Percentiles rank a stretch among this genome's conserved stretches.
These are phyloP conservation scores for Chloroclystis v-ata DNA, from an alignment of 2,888 invertebrate species.

Conservation along the genomic window DNA sequence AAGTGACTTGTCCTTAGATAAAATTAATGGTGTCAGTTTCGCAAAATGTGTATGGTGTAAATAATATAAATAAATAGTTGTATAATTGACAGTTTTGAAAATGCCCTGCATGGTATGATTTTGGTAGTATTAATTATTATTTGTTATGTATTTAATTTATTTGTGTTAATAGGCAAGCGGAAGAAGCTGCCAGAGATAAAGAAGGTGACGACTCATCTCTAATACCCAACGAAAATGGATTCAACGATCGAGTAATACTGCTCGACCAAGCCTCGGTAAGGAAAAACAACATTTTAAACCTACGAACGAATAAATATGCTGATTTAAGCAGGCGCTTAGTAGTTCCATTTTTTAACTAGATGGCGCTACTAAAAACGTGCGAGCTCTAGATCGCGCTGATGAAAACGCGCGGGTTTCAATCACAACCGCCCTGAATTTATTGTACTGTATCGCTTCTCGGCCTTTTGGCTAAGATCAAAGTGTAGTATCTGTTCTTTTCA, in stretches of 20 bases:
- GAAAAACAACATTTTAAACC: neutral
- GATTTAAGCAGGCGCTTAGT: too few species aligned
- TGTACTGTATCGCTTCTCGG: neutral
- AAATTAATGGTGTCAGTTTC: too few species aligned
- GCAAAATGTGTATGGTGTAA: too few species aligned
- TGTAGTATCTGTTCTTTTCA: constrained; percentile 4
- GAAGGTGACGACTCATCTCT: constrained; percentile 59
- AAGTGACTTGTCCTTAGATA: too few species aligned
- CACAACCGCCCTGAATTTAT: neutral
- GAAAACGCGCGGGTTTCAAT: neutral
- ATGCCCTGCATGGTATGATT: too few species aligned
- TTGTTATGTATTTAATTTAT: neutral
- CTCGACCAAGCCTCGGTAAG: constrained; percentile 66
- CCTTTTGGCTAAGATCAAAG: neutral
- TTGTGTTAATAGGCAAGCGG: constrained; percentile 61
- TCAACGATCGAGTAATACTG: constrained; percentile 47
- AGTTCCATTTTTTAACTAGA: neutral
- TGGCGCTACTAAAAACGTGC: neutral
- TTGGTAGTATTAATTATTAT: too few species aligned
- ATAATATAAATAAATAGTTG: too few species aligned
- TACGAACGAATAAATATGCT: too few species aligned
- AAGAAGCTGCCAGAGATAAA: constrained; percentile 67
- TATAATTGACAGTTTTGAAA: too few species aligned
- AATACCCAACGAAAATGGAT: constrained; percentile 50
- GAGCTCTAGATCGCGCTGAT: constrained; percentile 1